A percentile compares a stretch with the other conserved stretches of the same genome.
Conservation (phyloP, 2,888 invertebrate genomes). For the Helobdella robusta region DNA sequence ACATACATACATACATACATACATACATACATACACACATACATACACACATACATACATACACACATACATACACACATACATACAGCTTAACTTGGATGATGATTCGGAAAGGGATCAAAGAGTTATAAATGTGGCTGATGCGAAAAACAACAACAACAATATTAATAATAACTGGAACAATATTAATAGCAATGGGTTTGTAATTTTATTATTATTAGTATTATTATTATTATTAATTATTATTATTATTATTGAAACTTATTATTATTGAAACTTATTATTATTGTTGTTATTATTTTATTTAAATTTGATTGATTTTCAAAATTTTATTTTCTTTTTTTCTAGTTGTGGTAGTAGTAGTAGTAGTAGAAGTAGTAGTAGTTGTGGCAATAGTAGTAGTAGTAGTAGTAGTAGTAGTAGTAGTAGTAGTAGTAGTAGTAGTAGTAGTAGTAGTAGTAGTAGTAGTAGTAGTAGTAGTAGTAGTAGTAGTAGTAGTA, state of each 20-base stretch:
- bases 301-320: background rate
- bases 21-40: no score
- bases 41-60: no score
- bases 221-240: background rate
- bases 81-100: no score
- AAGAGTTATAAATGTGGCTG: no score
- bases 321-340: no score
- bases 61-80: no score
- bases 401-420: slow-evolving; percentile 25
- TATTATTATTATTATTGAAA: background rate
- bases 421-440: slow-evolving; percentile 26
- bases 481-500: slow-evolving; percentile 26
- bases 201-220: no score
- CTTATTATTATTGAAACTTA: background rate
- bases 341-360: slow-evolving; percentile 25
- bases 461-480: slow-evolving; percentile 21
- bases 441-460: slow-evolving; percentile 26
- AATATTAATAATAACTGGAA: no score
- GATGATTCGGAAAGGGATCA: no score
- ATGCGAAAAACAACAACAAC: no score
- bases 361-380: slow-evolving; percentile 22
- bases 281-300: background rate
- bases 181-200: no score
- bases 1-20: no score
- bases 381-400: slow-evolving; percentile 15